Percentiles rank a stretch among this genome's conserved stretches.
These are phyloP conservation scores for Dryococelus australis DNA, from an alignment of 2,888 invertebrate genomes.

Conservation along the genomic window DNA sequence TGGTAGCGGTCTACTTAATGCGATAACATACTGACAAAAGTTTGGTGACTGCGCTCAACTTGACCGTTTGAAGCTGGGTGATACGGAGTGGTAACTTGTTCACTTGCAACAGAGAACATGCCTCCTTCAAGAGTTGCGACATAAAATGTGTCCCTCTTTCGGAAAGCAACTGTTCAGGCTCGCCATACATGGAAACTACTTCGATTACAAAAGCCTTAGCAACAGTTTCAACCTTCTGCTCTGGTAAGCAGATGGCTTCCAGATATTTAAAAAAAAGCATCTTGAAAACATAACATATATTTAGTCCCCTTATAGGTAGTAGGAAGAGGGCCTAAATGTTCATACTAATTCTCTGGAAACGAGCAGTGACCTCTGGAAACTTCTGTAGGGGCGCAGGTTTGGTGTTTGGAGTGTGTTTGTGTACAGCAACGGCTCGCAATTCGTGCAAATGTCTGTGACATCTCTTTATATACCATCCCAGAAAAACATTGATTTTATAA, in stretches of 20 bases:
- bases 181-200: not conserved
- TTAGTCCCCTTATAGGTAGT: not conserved
- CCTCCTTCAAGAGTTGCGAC: not conserved
- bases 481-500: not conserved
- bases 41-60: not conserved
- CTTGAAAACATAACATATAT: not conserved
- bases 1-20: not conserved
- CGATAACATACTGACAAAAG: not conserved
- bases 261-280: not conserved
- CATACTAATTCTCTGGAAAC: not conserved
- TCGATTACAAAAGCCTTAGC: constrained; percentile 5
- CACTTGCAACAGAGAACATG: not conserved
- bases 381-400: not conserved
- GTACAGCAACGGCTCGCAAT: not conserved
- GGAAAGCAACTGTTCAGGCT: not conserved
- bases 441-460: not conserved
- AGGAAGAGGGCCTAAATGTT: not conserved
- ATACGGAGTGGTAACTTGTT: not conserved
- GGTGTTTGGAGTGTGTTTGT: not conserved
- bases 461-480: not conserved
- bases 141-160: not conserved
- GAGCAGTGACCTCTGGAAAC: not conserved
- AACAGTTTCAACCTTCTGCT: not conserved
- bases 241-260: not conserved
- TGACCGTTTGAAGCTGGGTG: not conserved